phyloP scores from a whole-genome alignment of 2,888 invertebrate species.

The Patella depressa region DNA sequence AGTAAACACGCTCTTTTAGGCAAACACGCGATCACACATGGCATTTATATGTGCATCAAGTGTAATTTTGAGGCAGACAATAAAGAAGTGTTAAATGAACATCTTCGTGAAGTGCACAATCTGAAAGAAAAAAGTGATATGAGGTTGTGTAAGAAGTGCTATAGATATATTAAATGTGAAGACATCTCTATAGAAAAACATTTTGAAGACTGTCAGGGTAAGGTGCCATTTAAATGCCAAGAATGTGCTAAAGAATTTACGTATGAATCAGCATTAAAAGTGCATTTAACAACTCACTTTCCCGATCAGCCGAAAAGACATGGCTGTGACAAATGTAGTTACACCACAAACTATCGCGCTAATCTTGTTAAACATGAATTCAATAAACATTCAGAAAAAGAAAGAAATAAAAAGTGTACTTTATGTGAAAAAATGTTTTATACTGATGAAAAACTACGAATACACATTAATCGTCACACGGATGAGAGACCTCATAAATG shows the following conservation, averaged over 20 bases:
- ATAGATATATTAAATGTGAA: constrained; percentile 60
- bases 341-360: constrained; percentile 63
- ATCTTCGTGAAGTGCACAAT: constrained; percentile 59
- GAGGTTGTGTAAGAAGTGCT: constrained; percentile 66
- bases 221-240: constrained; percentile 62
- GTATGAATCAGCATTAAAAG: constrained; percentile 64
- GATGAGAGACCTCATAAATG: constrained; percentile 59
- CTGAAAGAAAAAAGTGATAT: constrained; percentile 55
- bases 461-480: constrained; percentile 61
- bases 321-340: constrained; percentile 59
- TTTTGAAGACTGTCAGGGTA: constrained; percentile 61
- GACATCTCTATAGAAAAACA: constrained; percentile 60
- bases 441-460: constrained; percentile 60
- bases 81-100: constrained; percentile 57
- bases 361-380: constrained; percentile 64
- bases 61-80: constrained; percentile 59
- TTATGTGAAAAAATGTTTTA: constrained; percentile 64
- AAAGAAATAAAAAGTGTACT: constrained; percentile 43
- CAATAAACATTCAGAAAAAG: constrained; percentile 57
- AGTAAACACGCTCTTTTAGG: constrained; percentile 64
- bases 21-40: constrained; percentile 64
- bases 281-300: constrained; percentile 63
- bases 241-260: constrained; percentile 67
- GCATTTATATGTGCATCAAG: constrained; percentile 62
- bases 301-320: constrained; percentile 63